Evolutionary conservation across 2,888 invertebrate species (phyloP).

Genomic region (Tetramorium bicarinatum): DNA sequence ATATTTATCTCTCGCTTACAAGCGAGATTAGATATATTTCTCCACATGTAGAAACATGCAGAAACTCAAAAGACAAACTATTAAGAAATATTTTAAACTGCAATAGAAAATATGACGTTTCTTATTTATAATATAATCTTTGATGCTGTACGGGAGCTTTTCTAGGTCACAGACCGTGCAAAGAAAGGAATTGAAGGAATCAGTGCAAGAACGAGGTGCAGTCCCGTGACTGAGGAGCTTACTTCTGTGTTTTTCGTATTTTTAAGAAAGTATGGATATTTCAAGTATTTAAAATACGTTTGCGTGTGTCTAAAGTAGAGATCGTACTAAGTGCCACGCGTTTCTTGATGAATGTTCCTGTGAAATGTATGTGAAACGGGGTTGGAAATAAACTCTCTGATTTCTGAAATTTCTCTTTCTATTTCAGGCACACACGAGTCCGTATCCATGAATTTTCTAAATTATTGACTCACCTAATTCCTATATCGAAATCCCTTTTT

Average conservation of each 20-base stretch:
- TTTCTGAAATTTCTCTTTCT: not conserved
- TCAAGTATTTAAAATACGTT: not conserved
- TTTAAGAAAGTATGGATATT: not conserved
- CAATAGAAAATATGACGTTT: not conserved
- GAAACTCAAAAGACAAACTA: not conserved
- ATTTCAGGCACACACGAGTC: not conserved
- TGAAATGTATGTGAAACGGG: not conserved
- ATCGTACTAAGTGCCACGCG: not conserved
- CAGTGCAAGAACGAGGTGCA: slow-evolving; percentile 15
- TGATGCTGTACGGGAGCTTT: not conserved
- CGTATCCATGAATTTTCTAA: not conserved
- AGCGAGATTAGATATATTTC: not conserved
- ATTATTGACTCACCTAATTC: slow-evolving; percentile 21
- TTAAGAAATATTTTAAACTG: not conserved
- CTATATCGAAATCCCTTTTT: not conserved
- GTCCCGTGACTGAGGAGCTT: not conserved
- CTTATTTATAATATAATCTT: slow-evolving; percentile 6
- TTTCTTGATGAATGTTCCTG: not conserved
- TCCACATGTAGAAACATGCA: not conserved
- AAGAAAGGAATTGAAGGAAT: slow-evolving; percentile 27
- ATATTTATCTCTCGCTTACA: not conserved
- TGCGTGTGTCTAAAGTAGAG: not conserved
- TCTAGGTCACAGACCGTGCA: slow-evolving; percentile 14
- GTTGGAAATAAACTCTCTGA: not conserved
- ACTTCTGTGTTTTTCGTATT: not conserved